Evolutionary conservation across 2,113 vertebrate species (phyloP), one percentile per base, ranked within the genome.

Genomic region (Scomber colias): DNA sequence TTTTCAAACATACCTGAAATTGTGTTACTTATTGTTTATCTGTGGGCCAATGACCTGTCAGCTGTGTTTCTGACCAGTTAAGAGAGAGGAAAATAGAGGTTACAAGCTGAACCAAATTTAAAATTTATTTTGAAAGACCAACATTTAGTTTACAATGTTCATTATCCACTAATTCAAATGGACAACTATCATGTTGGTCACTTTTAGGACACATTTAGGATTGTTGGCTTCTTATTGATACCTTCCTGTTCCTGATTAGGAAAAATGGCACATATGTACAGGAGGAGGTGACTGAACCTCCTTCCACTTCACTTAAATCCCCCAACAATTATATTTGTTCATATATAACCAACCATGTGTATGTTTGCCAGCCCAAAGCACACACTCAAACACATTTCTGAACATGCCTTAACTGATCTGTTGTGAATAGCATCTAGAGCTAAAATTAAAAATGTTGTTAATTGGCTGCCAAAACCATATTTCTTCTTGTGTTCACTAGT

Each of bases 391-490:
- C 31, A 35, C 31, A 40, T 9, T 40, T 7, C 5, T 40, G 35
- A 7, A 40, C 35, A 40, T 40, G 35, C 35, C 8, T 40, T 40
- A 40, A 40, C 35, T 40, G 35, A 40, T 40, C 8, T 0, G 35
- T 9, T 40, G 35, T 9, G 8, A 40, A 40, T 40, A 40, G 35
- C 35, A 40, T 9, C 17, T n/a, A 12, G 12, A 6, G n/a, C 64
- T 72, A 19, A 45, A 15, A 27, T 44, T 70, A 3, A 21, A 16
- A 62, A 50, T 55, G 67, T 68, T 30, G 16, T 11, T 45, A 62
- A 71, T 30, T 77, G 64, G 19, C 27, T 15, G 67, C 75, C 40
- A 17, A 54, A 35, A 79, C 70, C 30, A 16, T 69, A 40, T 14
- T 69, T 75, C 9, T 64, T 75, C 11, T 30, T 30, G 4, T 79